Evolutionary conservation across 2,113 vertebrate species (phyloP).

Genomic region (Oreochromis niloticus): DNA sequence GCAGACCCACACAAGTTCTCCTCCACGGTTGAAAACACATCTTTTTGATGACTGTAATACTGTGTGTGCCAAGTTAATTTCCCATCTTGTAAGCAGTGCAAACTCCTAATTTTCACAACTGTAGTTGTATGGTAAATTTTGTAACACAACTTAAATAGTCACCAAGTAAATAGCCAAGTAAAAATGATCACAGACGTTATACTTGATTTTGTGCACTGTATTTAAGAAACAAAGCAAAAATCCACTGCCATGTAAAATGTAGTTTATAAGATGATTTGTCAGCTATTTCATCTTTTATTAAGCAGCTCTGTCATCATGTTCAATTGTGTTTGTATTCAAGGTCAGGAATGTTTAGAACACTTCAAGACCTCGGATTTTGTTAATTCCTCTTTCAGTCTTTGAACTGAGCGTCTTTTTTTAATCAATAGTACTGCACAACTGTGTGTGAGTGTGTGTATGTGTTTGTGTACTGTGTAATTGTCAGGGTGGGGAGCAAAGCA

Average conservation of each 20-base stretch:
- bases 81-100: background rate
- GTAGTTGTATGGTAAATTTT: background rate
- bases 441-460: background rate
- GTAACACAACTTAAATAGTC: background rate
- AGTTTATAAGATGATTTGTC: background rate
- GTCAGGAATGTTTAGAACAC: background rate
- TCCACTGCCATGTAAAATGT: background rate
- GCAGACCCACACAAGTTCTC: background rate
- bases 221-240: background rate
- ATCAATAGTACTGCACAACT: background rate
- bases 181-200: background rate
- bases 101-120: background rate
- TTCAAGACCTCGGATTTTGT: background rate
- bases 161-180: background rate
- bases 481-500: constrained; percentile 39
- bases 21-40: background rate
- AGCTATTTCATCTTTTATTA: background rate
- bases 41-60: background rate
- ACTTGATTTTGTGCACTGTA: background rate
- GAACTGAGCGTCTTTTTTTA: background rate
- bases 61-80: background rate
- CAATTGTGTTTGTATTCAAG: background rate
- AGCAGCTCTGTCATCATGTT: background rate
- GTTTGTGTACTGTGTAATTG: constrained; percentile 27
- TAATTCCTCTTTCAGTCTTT: background rate